A percentile compares a stretch with the other conserved stretches of the same genome.
These are phyloP conservation scores for Calameuta idolon DNA, from an alignment of 2,888 invertebrate species.

Conservation along the genomic window DNA sequence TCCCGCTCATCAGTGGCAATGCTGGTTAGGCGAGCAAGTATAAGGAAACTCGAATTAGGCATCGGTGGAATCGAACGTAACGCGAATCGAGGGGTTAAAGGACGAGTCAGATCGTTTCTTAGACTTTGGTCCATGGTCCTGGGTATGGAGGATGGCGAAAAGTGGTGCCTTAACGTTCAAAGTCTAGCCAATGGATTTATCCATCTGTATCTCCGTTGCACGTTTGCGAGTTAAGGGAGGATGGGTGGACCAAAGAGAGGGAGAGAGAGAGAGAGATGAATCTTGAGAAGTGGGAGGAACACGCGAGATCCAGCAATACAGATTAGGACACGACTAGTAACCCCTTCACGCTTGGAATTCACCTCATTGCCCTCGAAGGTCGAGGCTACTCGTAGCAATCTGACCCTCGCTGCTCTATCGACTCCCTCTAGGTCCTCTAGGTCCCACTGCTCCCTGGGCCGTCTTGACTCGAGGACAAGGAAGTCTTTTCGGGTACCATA, in stretches of 20 bases:
- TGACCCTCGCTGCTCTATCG: not conserved
- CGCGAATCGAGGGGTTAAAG: not conserved
- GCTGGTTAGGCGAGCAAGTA: constrained; percentile 6
- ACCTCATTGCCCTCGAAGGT: constrained; percentile 23
- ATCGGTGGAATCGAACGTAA: constrained; percentile 3
- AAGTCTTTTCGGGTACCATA: not conserved
- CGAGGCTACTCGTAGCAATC: not conserved
- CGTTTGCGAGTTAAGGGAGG: not conserved
- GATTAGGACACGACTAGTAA: constrained; percentile 19
- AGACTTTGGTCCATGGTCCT: not conserved
- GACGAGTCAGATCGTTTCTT: not conserved
- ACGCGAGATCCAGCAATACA: not conserved
- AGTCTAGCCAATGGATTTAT: constrained; percentile 1
- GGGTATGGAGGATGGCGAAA: not conserved
- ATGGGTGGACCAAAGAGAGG: constrained; percentile 12
- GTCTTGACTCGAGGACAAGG: not conserved
- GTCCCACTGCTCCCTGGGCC: not conserved
- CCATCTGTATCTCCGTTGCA: not conserved
- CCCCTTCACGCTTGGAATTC: constrained; percentile 28
- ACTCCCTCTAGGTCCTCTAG: not conserved
- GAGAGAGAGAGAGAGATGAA: constrained; percentile 24
- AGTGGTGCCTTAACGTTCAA: not conserved
- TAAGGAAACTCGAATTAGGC: constrained; percentile 5
- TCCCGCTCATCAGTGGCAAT: not conserved
- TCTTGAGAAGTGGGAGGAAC: not conserved